Percentiles rank a stretch among this genome's conserved stretches.
Conservation (phyloP, 2,888 invertebrate genomes). For the Drosophila demipolita region DNA sequence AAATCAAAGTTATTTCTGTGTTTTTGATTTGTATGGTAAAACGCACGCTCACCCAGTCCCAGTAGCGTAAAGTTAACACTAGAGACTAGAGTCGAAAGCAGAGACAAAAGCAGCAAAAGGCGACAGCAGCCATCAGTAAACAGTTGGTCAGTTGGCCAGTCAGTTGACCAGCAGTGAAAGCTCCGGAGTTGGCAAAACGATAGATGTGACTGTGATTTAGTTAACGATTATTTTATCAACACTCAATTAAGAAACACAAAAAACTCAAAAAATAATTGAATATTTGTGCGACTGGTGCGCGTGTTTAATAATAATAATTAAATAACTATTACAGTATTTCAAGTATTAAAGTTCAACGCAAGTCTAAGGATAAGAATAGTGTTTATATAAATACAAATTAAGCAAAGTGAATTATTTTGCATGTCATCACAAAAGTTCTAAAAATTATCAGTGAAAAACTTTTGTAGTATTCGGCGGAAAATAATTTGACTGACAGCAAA, state of each 20-base stretch:
- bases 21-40: conserved; percentile 84
- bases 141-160: conserved; percentile 51
- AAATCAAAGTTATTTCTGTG: conserved; percentile 85
- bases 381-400: conserved; percentile 28
- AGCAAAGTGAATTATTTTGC: conserved; percentile 38
- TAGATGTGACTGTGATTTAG: conserved; percentile 45
- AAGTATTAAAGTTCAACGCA: conserved; percentile 37
- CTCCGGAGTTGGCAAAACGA: conserved; percentile 29
- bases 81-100: conserved; percentile 23
- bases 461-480: conserved; percentile 23
- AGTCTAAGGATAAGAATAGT: conserved; percentile 48
- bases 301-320: conserved; percentile 29
- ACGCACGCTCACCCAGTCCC: conserved; percentile 72
- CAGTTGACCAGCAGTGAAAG: conserved; percentile 45
- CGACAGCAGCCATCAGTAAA: conserved; percentile 41
- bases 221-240: conserved; percentile 23
- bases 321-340: conserved; percentile 31
- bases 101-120: conserved; percentile 6
- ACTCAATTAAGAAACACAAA: conserved; percentile 18
- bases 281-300: conserved; percentile 39
- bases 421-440: conserved; percentile 17
- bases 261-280: conserved; percentile 12
- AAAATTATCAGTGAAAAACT: conserved; percentile 44
- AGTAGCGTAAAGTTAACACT: conserved; percentile 63
- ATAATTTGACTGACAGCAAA: conserved; percentile 20